These are phyloP conservation scores for Coregonus ussuriensis DNA, from an alignment of 2,797 vertebrate genomes.

Conservation along the genomic window DNA sequence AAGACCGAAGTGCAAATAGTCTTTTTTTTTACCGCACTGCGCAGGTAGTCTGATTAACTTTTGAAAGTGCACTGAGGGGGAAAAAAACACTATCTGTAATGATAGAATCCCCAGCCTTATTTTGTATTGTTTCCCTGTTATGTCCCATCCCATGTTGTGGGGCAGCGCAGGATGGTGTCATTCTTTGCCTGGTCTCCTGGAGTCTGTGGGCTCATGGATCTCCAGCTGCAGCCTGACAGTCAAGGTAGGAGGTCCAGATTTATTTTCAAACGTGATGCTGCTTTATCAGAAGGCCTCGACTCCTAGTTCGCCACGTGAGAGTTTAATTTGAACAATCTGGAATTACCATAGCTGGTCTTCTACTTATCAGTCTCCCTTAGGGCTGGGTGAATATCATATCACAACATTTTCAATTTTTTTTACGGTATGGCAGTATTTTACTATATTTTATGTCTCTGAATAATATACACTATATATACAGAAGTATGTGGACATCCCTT, in stretches of 20 bases:
- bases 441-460: too few relatives aligned
- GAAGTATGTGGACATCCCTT: too few relatives aligned
- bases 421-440: too few relatives aligned
- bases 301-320: not conserved
- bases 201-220: constrained; percentile 53
- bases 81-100: not conserved
- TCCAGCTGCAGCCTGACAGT: constrained; percentile 42
- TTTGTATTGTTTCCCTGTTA: not conserved
- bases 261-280: too few relatives aligned
- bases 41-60: too few relatives aligned
- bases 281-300: not conserved
- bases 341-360: not conserved
- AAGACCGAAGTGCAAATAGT: too few relatives aligned
- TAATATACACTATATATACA: too few relatives aligned
- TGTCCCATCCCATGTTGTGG: constrained; percentile 31
- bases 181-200: constrained; percentile 75
- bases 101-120: not conserved
- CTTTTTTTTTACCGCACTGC: too few relatives aligned
- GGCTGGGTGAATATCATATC: too few relatives aligned
- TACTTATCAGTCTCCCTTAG: not conserved
- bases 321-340: not conserved
- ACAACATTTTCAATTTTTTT: too few relatives aligned
- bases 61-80: too few relatives aligned
- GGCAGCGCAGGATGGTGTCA: constrained; percentile 59
- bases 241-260: constrained; percentile 44